Evolutionary conservation across 2,113 vertebrate genomes (phyloP).

Genomic region (Apus apus): DNA sequence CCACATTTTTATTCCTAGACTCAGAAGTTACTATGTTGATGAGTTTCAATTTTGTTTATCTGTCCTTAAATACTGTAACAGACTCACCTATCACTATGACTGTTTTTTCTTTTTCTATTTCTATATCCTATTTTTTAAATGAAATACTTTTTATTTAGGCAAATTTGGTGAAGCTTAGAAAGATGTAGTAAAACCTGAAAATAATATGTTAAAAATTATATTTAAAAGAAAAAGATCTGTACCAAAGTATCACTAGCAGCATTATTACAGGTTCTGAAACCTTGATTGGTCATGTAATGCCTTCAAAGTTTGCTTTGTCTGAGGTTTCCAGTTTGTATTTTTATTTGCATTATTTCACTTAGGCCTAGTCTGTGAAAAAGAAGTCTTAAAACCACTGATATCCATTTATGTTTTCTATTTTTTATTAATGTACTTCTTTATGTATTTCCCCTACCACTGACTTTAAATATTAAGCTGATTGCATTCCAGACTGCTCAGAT

Average conservation of each 20-base stretch:
- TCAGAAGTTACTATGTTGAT: not conserved
- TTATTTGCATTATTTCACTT: not conserved
- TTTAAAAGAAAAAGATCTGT: not conserved
- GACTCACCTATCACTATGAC: not conserved
- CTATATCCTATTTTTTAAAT: not conserved
- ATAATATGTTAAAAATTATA: not conserved
- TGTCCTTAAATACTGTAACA: not conserved
- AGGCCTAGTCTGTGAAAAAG: not conserved
- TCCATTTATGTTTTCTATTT: not conserved
- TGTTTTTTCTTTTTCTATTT: not conserved
- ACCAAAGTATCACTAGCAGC: not conserved
- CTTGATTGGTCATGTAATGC: not conserved
- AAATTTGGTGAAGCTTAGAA: not conserved
- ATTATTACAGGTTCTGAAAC: not conserved
- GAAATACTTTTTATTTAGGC: not conserved
- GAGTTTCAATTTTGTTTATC: not conserved
- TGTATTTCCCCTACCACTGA: not conserved
- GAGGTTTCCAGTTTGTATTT: not conserved
- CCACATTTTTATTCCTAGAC: not conserved
- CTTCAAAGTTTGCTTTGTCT: not conserved
- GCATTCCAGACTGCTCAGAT: conserved; percentile 71
- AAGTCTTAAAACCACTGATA: not conserved
- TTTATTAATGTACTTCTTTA: not conserved
- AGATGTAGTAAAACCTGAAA: not conserved
- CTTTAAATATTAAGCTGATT: conserved; percentile 56